Percentiles rank a stretch among this genome's conserved stretches.
These are phyloP conservation scores for Ennomos erosarius DNA, from an alignment of 2,888 invertebrate species.

Conservation along the genomic window DNA sequence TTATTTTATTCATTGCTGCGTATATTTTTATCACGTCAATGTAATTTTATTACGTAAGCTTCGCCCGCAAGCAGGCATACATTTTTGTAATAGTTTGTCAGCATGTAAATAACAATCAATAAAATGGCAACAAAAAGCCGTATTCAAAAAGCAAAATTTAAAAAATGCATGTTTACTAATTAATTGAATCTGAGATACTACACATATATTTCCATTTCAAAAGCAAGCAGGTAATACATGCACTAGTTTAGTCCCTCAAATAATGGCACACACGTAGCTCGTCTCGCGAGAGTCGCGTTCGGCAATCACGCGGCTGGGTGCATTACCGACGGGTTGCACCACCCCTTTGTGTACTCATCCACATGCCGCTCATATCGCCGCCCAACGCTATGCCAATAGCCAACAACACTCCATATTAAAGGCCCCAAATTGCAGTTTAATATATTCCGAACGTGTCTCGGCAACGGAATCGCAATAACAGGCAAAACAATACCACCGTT, in stretches of 20 bases:
- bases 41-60: too few species aligned
- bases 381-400: constrained; percentile 73
- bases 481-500: constrained; percentile 77
- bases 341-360: constrained; percentile 79
- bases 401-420: constrained; percentile 83
- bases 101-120: too few species aligned
- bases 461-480: constrained; percentile 83
- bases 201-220: constrained; percentile 3
- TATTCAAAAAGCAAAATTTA: too few species aligned
- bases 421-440: constrained; percentile 83
- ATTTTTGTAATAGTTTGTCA: too few species aligned
- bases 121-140: too few species aligned
- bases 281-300: constrained; percentile 55
- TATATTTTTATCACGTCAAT: too few species aligned
- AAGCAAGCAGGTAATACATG: neutral
- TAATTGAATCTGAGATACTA: too few species aligned
- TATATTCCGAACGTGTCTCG: constrained; percentile 83
- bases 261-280: constrained; percentile 45
- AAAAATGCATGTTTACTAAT: too few species aligned
- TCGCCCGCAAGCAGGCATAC: too few species aligned
- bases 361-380: constrained; percentile 77
- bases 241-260: constrained; percentile 37
- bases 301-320: constrained; percentile 69
- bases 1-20: too few species aligned
- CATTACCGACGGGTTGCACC: constrained; percentile 62